phyloP scores from a whole-genome alignment of 2,113 vertebrate genomes.

The Seriola aureovittata region DNA sequence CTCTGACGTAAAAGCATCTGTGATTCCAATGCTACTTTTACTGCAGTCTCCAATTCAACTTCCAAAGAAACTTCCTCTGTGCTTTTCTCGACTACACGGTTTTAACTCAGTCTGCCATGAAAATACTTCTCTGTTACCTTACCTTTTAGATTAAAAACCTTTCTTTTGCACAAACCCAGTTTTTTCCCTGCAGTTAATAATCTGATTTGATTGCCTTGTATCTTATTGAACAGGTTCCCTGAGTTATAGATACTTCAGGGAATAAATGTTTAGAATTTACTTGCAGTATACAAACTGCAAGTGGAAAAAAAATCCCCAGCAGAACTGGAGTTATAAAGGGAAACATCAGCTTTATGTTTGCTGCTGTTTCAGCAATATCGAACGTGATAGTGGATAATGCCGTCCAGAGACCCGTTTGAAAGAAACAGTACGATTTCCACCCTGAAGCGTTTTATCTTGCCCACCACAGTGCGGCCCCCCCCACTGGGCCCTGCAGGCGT shows the following conservation, averaged over 20 bases:
- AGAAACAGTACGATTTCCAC: conserved; percentile 46
- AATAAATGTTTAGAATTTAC: conserved; percentile 28
- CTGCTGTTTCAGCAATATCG: conserved; percentile 42
- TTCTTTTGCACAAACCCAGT: neutral
- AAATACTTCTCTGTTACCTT: conserved; percentile 13
- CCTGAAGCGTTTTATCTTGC: conserved; percentile 45
- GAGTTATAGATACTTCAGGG: neutral
- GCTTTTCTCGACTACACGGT: conserved; percentile 20
- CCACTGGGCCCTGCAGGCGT: conserved; percentile 24
- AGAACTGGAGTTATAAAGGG: neutral
- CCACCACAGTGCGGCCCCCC: conserved; percentile 13
- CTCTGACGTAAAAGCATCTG: neutral
- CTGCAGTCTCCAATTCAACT: conserved; percentile 6
- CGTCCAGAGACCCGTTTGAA: conserved; percentile 14
- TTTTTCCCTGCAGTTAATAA: neutral
- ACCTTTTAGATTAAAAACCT: conserved; percentile 12
- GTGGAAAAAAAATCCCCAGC: neutral
- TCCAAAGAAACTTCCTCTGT: neutral
- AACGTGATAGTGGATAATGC: conserved; percentile 40
- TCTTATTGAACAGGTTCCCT: conserved; percentile 3
- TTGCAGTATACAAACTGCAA: conserved; percentile 17
- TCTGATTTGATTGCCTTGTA: neutral
- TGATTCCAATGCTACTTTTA: conserved; percentile 26
- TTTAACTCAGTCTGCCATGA: conserved; percentile 33
- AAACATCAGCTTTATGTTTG: conserved; percentile 23